Conservation (phyloP, 2,888 invertebrate genomes). For the Lepidochrysops patricia region DNA sequence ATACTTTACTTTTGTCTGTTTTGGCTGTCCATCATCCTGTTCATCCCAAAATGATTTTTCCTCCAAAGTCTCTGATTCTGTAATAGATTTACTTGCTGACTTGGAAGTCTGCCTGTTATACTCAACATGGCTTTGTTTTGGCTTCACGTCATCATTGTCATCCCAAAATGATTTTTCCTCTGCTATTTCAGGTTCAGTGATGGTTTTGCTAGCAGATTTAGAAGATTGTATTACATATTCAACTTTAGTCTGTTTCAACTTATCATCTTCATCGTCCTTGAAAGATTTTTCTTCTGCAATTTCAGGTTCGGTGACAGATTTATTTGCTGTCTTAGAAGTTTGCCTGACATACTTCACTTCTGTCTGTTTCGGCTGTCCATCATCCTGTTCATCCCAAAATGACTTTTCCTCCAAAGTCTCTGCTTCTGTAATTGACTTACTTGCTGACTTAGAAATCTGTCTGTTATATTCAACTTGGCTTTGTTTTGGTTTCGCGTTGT, state of each 20-base stretch:
- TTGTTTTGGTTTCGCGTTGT: slow-evolving; percentile 32
- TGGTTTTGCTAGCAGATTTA: slow-evolving; percentile 32
- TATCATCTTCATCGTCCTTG: slow-evolving; percentile 30
- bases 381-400: slow-evolving; percentile 38
- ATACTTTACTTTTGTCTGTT: not conserved
- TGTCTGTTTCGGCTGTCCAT: slow-evolving; percentile 36
- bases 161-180: slow-evolving; percentile 30
- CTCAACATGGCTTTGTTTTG: slow-evolving; percentile 25
- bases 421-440: slow-evolving; percentile 27
- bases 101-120: slow-evolving; percentile 28
- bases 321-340: slow-evolving; percentile 30
- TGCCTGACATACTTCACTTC: slow-evolving; percentile 37
- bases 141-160: slow-evolving; percentile 43
- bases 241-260: slow-evolving; percentile 36
- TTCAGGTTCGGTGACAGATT: slow-evolving; percentile 38
- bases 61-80: slow-evolving; percentile 40
- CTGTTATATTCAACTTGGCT: slow-evolving; percentile 34
- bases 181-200: slow-evolving; percentile 36
- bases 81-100: slow-evolving; percentile 40
- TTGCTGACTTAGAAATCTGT: not conserved
- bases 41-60: slow-evolving; percentile 47
- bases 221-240: slow-evolving; percentile 36
- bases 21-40: slow-evolving; percentile 27
- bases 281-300: slow-evolving; percentile 30
- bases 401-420: slow-evolving; percentile 44